Percentiles rank a stretch among this genome's conserved stretches.
phyloP scores from a whole-genome alignment of 2,113 vertebrate species.

The Megaceryle torquata region DNA sequence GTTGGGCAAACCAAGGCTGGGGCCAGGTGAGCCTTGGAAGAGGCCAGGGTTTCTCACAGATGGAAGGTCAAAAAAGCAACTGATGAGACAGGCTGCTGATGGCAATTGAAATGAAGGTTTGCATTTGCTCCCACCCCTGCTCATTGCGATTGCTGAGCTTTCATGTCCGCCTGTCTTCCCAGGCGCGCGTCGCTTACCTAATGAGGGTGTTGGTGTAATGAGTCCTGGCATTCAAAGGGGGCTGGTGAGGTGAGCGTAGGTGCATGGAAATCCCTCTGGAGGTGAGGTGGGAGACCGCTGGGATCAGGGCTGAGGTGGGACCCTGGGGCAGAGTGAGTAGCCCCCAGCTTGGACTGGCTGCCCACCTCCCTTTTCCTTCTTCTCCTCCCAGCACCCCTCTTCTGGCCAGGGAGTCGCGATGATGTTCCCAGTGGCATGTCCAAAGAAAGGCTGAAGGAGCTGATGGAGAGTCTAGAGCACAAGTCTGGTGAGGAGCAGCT shows the following conservation, averaged over 20 bases:
- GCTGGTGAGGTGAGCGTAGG: neutral
- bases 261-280: neutral
- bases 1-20: neutral
- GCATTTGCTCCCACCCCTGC: neutral
- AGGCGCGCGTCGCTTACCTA: neutral
- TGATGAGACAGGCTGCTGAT: neutral
- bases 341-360: neutral
- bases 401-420: neutral
- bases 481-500: neutral
- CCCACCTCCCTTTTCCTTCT: neutral
- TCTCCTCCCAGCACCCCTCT: neutral
- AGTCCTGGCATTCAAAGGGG: rapidly evolving
- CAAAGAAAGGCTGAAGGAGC: neutral
- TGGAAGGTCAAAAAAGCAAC: neutral
- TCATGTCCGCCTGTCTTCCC: neutral
- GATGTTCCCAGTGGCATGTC: neutral
- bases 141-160: neutral
- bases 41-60: neutral
- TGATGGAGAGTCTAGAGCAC: neutral
- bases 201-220: neutral
- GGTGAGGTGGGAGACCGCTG: neutral
- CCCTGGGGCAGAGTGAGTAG: neutral
- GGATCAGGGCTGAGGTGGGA: no score
- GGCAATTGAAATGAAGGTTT: neutral
- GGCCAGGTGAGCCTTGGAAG: neutral